Conservation (phyloP, 2,888 invertebrate genomes). For the Biston stratarius region DNA sequence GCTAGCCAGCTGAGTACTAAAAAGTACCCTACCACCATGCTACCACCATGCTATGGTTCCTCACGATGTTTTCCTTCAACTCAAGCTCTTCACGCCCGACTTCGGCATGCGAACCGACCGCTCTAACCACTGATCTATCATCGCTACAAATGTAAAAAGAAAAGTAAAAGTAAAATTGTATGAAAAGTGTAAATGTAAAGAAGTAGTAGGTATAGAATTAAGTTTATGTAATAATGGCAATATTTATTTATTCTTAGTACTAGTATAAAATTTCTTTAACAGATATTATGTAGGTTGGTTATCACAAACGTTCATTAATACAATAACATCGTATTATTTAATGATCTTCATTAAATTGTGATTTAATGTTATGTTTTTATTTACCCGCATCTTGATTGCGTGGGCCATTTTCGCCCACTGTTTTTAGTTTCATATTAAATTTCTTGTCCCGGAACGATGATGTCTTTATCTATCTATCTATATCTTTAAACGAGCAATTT, state of each 20-base stretch:
- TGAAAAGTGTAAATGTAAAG: too few relatives aligned
- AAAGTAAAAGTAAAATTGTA: too few relatives aligned
- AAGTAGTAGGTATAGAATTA: too few relatives aligned
- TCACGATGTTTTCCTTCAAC: too few relatives aligned
- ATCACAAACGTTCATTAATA: slow-evolving; percentile 12
- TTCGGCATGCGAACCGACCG: too few relatives aligned
- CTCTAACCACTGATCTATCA: too few relatives aligned
- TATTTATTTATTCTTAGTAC: background rate
- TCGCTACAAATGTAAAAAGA: too few relatives aligned
- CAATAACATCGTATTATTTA: slow-evolving; percentile 25
- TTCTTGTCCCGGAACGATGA: slow-evolving; percentile 3
- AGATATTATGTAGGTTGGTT: background rate
- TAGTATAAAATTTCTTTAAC: background rate
- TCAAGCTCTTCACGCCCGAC: too few relatives aligned
- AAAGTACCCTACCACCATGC: too few relatives aligned
- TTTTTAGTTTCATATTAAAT: slow-evolving; percentile 17
- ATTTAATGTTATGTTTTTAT: slow-evolving; percentile 16
- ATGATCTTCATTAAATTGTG: slow-evolving; percentile 20
- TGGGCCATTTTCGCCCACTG: slow-evolving; percentile 16
- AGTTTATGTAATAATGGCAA: background rate
- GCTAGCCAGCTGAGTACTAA: too few relatives aligned
- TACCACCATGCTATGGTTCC: too few relatives aligned
- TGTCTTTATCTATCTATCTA: background rate
- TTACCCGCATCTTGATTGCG: slow-evolving; percentile 7
- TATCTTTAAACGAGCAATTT: too few relatives aligned